Conservation (phyloP, 2,888 invertebrate genomes). For the Acronicta alni region DNA sequence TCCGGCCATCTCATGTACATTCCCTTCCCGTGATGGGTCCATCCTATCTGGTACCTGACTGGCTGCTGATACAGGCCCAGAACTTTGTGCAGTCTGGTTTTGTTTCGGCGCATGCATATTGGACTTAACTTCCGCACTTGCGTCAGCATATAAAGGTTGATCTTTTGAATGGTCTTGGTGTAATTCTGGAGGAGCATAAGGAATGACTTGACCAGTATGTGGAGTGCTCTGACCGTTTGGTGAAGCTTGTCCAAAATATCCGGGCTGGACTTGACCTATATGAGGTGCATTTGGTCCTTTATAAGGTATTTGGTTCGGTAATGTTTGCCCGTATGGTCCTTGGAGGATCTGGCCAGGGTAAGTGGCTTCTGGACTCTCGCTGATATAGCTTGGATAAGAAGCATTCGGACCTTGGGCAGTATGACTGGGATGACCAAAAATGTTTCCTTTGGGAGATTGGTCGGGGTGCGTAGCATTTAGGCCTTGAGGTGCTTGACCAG, state of each 20-base stretch:
- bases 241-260: neutral
- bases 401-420: too few species aligned
- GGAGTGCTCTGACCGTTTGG: too few species aligned
- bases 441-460: neutral
- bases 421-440: neutral
- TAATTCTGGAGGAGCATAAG: neutral
- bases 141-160: neutral
- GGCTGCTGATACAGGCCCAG: conserved; percentile 7
- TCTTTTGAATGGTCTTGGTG: neutral
- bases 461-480: too few species aligned
- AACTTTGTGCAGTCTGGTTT: conserved; percentile 14
- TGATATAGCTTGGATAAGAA: too few species aligned
- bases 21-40: neutral
- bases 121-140: neutral
- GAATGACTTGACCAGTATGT: neutral
- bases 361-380: neutral
- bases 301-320: neutral
- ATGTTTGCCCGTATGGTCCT: neutral
- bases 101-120: neutral
- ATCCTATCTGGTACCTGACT: conserved; percentile 14
- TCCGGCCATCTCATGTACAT: conserved; percentile 16
- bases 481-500: too few species aligned
- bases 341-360: neutral
- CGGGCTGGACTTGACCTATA: neutral
- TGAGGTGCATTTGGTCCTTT: neutral